Base-by-base conservation (phyloP, 2,888 invertebrate species). In the Pammene fasciana region DNA sequence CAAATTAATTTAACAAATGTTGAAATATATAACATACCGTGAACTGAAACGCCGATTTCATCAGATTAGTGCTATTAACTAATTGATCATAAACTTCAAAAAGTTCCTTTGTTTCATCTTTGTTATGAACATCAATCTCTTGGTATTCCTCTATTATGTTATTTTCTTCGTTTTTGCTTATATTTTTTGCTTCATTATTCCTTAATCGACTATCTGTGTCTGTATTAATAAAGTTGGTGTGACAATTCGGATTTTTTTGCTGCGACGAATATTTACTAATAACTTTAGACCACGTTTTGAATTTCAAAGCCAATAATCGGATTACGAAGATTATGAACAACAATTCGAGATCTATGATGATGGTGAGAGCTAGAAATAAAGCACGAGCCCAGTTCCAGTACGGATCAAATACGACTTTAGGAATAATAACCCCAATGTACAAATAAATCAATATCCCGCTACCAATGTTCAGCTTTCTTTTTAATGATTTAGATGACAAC, bases 41-140 rank as follows among this genome's bases (percentile, higher is more conserved):
- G 9, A 73, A 62, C 55, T 67, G 70, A 5, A 72, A 75, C 14
- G 73, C 64, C n/a, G 71, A 72, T 48, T 70, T 72, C 26, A 72
- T 67, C 0, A 72, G 50, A 34, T 48, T 59, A 26, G 72, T 45
- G 4, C 59, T 48, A 8, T 72, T 59, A 10, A 76, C n/a, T 56
- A 77, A 71, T 54, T 18, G 64, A 62, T 68, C 54, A 34, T 74
- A 74, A 13, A 70, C 54, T 11, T 50, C 14, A 62, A 73, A 61
- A 6, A 75, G 57, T n/a, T 67, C 54, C 8, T 68, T 65, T 9
- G 67, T 26, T 56, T 70, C 48, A 7, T 71, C 36, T 6, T 5
- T 13, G 7, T 14, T 34, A 5, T 45, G 34, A 0, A 34, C 13
- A 52, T 36, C 41, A 13, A 9, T 14, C 8, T 43, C 41, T 59